Base-by-base conservation (phyloP, 2,888 invertebrate genomes). In the Dinocampus coccinellae region DNA sequence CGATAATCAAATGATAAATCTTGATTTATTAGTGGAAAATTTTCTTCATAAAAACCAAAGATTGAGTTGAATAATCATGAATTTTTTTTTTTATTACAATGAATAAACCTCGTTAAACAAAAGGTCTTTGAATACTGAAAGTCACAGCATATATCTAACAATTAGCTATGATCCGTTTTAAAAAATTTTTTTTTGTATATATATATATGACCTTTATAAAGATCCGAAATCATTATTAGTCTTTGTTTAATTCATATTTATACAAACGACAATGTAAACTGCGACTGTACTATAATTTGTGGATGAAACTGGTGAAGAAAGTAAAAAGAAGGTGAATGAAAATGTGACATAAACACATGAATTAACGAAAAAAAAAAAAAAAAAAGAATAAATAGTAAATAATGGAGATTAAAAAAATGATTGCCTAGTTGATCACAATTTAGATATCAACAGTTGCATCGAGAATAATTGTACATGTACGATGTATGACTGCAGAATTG, bases 401-500 rank as follows among this genome's bases (percentile, higher is more conserved):
- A 4, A 36, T 42, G n/a, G 42, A 47, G 57, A n/a, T n/a, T n/a
- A n/a, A n/a, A 33, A 58, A 34, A 66, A 33, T 34, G 67, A 53
- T 52, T 68, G 71, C 68, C 69, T 72, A 64, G 39, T 73, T 70
- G 68, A 73, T 75, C 69, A 73, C 74, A 65, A 73, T 70, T 73
- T 74, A 73, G 71, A 55, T 53, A 71, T 73, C 72, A 67, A 73
- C 62, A 67, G 20, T 69, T 66, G 65, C 69, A 39, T 55, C 52
- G 57, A 63, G 57, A 79, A 74, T 77, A 81, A 83, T 78, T 82
- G 81, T 83, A 84, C 76, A 84, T 85, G 84, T 84, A 83, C 62
- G 82, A 84, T 84, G 84, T 86, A 84, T 74, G 81, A 81, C 78
- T 84, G 82, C n/a, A n/a, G n/a, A n/a, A n/a, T n/a, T n/a, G n/a